phyloP scores from a whole-genome alignment of 2,797 vertebrate genomes.

The Adelosebastes latens region DNA sequence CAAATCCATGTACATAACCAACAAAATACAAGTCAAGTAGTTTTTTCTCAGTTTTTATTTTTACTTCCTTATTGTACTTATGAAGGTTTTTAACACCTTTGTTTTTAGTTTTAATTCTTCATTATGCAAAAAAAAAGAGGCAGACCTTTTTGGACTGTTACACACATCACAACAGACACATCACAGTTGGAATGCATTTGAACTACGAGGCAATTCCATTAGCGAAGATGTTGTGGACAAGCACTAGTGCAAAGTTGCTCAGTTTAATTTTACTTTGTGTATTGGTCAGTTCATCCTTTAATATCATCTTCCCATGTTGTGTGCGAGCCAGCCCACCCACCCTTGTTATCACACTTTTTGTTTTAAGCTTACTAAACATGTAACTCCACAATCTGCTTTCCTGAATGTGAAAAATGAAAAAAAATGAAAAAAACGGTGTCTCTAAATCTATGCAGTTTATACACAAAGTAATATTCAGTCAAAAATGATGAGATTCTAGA shows the following conservation, averaged over 20 bases:
- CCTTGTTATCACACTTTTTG: neutral
- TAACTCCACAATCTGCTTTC: conserved; percentile 26
- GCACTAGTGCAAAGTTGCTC: neutral
- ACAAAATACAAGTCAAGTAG: neutral
- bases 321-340: neutral
- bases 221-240: neutral
- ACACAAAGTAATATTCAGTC: neutral
- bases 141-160: neutral
- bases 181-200: neutral
- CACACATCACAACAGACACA: neutral
- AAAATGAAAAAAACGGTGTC: neutral
- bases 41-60: neutral
- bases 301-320: neutral
- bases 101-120: neutral
- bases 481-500: neutral
- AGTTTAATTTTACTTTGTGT: neutral
- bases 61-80: neutral
- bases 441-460: neutral
- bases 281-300: neutral
- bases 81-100: neutral
- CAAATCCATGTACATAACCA: neutral
- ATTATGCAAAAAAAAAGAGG: no score
- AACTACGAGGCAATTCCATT: neutral
- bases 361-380: conserved; percentile 19
- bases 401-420: neutral